Evolutionary conservation across 2,888 invertebrate genomes (phyloP), one percentile per base, ranked within the genome.

Genomic region (Synanthedon myopaeformis): DNA sequence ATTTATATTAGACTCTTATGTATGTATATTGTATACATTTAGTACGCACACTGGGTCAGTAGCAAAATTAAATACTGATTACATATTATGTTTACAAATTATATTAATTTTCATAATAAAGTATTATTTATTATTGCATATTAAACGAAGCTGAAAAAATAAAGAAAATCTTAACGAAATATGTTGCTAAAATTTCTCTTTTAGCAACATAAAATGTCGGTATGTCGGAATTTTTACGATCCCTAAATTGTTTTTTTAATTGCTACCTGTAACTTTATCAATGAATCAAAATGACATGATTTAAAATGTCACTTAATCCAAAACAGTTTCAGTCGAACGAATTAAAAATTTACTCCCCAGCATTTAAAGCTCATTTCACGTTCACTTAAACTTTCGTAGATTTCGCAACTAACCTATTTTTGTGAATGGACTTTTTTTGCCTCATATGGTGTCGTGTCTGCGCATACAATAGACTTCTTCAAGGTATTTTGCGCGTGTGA

Each of bases 401-500:
- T 76, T 80, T 77, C 71, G 79, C 79, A 72, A 76, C 77, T 79
- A 85, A 85, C 84, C 82, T 82, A 87, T 85, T 81, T 87, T 85
- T 77, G 80, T 87, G 86, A 88, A 88, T 87, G 88, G 82, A 67
- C 62, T 65, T 69, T 82, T 84, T 85, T 84, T 85, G 54, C 82
- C 74, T 71, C 66, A 63, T 66, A 65, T 61, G 64, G 65, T 67
- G 70, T 67, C 75, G 67, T 71, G 70, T 67, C 67, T 65, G 58
- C 58, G 59, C 60, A 62, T 63, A 85, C 82, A 86, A 87, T 79
- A 69, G 77, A 63, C 67, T 72, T 67, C 72, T 82, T 79, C 72
- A 76, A 82, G 79, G 79, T 82, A 84, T 84, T 86, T 81, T 76
- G 80, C 79, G 75, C 82, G 79, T 82, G 80, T 85, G 86, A 85